Evolutionary conservation across 2,797 vertebrate species (phyloP).

Genomic region (Urophycis tenuis): DNA sequence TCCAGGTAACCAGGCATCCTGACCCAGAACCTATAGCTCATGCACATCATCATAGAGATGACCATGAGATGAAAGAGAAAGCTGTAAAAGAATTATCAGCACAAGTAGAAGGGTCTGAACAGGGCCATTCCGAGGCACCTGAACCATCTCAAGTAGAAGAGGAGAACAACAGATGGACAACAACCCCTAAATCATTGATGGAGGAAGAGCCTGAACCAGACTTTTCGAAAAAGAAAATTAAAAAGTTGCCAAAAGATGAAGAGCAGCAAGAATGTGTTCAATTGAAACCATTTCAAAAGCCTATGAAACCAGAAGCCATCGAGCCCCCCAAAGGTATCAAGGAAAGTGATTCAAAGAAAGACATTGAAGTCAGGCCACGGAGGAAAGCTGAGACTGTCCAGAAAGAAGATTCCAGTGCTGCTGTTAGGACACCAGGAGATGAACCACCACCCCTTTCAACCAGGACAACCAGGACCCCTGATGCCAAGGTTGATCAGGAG

Average conservation of each 20-base stretch:
- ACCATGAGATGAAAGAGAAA: constrained; percentile 32
- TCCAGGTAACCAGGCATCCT: constrained; percentile 40
- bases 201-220: constrained; percentile 38
- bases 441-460: not conserved
- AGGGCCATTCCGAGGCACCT: constrained; percentile 20
- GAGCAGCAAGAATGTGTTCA: constrained; percentile 44
- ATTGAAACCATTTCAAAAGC: constrained; percentile 56
- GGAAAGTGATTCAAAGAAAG: constrained; percentile 32
- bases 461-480: constrained; percentile 9
- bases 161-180: constrained; percentile 42
- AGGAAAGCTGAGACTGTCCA: constrained; percentile 28
- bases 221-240: constrained; percentile 52
- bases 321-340: constrained; percentile 24
- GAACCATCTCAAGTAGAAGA: constrained; percentile 31
- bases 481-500: constrained; percentile 27
- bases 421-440: constrained; percentile 20
- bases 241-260: constrained; percentile 42
- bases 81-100: constrained; percentile 31
- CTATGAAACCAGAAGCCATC: constrained; percentile 18
- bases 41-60: constrained; percentile 39
- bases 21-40: constrained; percentile 42
- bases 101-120: constrained; percentile 25
- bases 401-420: constrained; percentile 17
- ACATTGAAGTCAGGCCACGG: constrained; percentile 18
- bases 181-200: constrained; percentile 27